Evolutionary conservation across 2,113 vertebrate species (phyloP), one percentile per base, ranked within the genome.

Genomic region (Rhabdornis inornatus): DNA sequence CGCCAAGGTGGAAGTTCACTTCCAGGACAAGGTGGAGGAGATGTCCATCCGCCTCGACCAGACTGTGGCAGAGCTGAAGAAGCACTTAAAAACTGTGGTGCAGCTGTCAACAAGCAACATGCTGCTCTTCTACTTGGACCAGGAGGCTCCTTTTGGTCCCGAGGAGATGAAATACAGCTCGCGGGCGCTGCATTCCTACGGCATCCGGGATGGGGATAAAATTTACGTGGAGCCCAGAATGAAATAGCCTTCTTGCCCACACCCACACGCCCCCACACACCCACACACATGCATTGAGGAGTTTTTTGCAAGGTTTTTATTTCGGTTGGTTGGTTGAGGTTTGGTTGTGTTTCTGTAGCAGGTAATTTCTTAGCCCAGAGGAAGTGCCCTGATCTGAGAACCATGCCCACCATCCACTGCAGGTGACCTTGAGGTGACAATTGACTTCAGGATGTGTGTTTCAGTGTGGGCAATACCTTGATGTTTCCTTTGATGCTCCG

Each of bases 191-290:
- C 99, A 99, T 80, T 99, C 99, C 25, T 99, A 99, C 40, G 98
- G 98, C 95, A 99, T 99, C 90, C 98, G 98, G 35, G 99, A 99
- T 83, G 99, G 99, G 31, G 99, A 99, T 68, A 99, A 99, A 98
- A 99, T 99, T 74, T 98, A 98, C 4, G 98, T 99, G 65, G 99
- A 99, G 91, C 98, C 98, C 76, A 99, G 98, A 91, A 98, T 96
- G 83, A 99, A 99, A 96, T 99, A 98, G 92, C 97, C 97, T 88
- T 81, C n/a, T 24, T 65, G 82, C 75, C 95, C 84, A 42, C 92
- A 24, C 55, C 63, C 77, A 30, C 69, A 11, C 7, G 7, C 44
- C 83, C 91, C 82, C 91, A 33, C 92, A 83, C 79, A 76, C 84
- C 89, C 95, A 60, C 92, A 80, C 87, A 92, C 94, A 97, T 93